Evolutionary conservation across 2,797 vertebrate species (phyloP).

Genomic region (Chelon auratus): DNA sequence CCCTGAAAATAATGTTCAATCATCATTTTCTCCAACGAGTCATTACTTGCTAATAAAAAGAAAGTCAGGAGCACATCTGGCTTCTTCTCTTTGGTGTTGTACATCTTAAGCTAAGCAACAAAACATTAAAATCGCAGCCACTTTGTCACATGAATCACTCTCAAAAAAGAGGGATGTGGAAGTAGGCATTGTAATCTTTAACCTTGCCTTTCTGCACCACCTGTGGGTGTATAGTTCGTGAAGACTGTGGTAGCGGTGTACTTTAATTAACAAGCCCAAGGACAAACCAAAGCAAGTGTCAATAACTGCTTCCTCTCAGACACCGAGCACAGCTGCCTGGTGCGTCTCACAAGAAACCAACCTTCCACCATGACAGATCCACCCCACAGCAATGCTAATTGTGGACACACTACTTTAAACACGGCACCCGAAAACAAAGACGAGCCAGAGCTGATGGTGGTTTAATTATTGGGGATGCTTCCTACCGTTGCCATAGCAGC

Average conservation of each 20-base stretch:
- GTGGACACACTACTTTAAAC: conserved; percentile 81
- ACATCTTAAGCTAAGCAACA: background rate
- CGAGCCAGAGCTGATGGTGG: conserved; percentile 86
- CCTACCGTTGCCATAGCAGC: conserved; percentile 85
- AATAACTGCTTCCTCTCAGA: conserved; percentile 64
- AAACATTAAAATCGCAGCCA: background rate
- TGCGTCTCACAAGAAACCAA: conserved; percentile 61
- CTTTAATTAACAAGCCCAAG: conserved; percentile 51
- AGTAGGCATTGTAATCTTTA: conserved; percentile 32
- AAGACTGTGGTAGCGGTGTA: conserved; percentile 40
- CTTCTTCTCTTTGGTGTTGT: conserved; percentile 1
- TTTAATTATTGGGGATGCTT: conserved; percentile 89
- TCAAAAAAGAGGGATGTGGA: conserved; percentile 14
- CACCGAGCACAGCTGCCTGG: conserved; percentile 70
- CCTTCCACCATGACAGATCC: conserved; percentile 77
- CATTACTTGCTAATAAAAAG: background rate
- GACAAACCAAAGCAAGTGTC: conserved; percentile 65
- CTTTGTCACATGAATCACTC: background rate
- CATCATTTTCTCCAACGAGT: background rate
- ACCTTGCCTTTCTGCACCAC: conserved; percentile 46
- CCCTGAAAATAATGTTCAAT: background rate
- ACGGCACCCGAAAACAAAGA: conserved; percentile 83
- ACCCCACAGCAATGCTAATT: conserved; percentile 86
- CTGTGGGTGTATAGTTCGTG: conserved; percentile 63
- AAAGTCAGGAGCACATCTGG: background rate